Percentiles rank a stretch among this genome's conserved stretches.
Evolutionary conservation across 2,797 vertebrate species (phyloP).

Genomic region (Coendou prehensilis): DNA sequence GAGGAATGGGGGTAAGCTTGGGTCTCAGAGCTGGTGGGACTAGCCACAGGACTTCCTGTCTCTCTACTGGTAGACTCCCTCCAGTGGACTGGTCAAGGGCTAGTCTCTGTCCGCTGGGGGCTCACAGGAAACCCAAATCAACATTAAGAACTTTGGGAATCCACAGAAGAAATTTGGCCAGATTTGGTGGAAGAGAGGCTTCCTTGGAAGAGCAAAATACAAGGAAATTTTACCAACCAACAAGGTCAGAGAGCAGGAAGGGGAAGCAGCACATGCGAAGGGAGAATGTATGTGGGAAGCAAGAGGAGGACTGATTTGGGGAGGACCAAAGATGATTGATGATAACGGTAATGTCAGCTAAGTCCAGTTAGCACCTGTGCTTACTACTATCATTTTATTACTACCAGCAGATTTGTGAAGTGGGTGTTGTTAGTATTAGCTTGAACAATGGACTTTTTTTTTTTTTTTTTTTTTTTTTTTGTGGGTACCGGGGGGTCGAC

Average conservation of each 20-base stretch:
- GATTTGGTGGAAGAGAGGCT: background rate
- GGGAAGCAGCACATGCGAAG: background rate
- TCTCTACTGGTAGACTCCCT: background rate
- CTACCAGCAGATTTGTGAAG: background rate
- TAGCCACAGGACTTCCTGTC: too few relatives aligned
- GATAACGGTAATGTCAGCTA: background rate
- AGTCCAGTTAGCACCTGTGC: background rate
- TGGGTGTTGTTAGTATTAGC: background rate
- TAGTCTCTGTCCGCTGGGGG: background rate
- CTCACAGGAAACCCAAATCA: background rate
- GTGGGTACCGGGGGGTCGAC: too few relatives aligned
- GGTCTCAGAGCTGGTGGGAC: too few relatives aligned
- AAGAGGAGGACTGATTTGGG: too few relatives aligned
- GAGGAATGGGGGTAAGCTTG: background rate
- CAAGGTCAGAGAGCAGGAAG: background rate
- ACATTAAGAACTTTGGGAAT: background rate
- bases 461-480: too few relatives aligned
- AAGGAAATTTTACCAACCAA: background rate
- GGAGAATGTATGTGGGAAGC: background rate
- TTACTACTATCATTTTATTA: background rate
- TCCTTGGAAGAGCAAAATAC: background rate
- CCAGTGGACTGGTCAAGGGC: rapidly evolving
- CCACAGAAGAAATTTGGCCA: background rate
- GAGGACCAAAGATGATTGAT: background rate
- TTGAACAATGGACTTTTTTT: background rate